Conservation (phyloP, 2,888 invertebrate species). For the Megastigmus dorsalis region DNA sequence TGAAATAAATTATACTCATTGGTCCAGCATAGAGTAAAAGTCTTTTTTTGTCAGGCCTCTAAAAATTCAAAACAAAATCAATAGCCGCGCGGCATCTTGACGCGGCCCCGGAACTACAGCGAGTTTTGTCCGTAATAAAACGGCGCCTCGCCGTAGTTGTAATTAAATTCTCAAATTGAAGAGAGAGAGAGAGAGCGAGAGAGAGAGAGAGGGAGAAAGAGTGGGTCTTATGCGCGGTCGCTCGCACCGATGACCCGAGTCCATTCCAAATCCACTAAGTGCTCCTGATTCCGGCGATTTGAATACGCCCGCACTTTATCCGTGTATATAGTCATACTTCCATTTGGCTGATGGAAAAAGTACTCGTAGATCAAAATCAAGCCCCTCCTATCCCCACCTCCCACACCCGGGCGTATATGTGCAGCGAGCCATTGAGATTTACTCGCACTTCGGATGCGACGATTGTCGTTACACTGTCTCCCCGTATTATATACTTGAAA, state of each 20-base stretch:
- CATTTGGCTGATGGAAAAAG: background rate
- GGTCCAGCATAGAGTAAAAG: background rate
- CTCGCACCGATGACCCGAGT: constrained; percentile 5
- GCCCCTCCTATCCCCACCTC: too few relatives aligned
- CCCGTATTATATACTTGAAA: background rate
- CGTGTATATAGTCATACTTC: background rate
- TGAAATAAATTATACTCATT: background rate
- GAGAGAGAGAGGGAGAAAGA: too few relatives aligned
- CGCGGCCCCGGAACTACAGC: too few relatives aligned
- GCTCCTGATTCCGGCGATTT: constrained; percentile 28
- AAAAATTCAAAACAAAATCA: background rate
- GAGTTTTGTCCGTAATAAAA: too few relatives aligned
- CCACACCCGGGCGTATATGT: too few relatives aligned
- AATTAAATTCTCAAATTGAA: constrained; percentile 30
- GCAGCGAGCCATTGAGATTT: background rate
- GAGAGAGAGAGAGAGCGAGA: too few relatives aligned
- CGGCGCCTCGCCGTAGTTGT: background rate
- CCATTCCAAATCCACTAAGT: constrained; percentile 28
- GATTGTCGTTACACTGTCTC: background rate
- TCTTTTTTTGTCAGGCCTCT: background rate
- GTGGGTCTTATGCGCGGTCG: background rate
- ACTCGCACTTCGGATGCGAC: too few relatives aligned
- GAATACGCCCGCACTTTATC: background rate
- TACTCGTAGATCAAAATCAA: background rate
- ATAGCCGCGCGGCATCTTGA: background rate